phyloP scores from a whole-genome alignment of 2,797 vertebrate genomes.

The Lacerta viridis region DNA sequence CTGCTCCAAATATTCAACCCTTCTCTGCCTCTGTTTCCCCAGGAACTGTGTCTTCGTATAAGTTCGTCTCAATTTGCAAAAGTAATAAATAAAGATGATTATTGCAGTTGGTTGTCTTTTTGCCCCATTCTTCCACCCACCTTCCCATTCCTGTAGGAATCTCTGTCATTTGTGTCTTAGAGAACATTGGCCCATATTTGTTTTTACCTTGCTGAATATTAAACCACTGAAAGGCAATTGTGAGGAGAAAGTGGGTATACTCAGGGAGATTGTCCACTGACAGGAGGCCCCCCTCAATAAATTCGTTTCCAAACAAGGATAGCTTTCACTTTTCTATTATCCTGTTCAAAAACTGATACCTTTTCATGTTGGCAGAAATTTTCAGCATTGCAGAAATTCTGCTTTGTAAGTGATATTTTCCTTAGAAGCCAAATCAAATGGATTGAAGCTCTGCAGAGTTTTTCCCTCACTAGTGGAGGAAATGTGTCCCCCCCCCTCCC shows the following conservation, averaged over 20 bases:
- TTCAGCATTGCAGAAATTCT: background rate
- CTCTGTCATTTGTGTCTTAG: background rate
- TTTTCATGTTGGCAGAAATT: background rate
- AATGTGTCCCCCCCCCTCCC: too few species aligned
- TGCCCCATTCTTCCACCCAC: background rate
- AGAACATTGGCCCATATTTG: background rate
- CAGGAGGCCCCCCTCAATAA: background rate
- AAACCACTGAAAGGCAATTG: background rate
- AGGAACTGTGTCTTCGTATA: background rate
- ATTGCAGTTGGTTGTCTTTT: background rate
- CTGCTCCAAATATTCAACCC: too few species aligned
- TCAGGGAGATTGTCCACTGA: background rate
- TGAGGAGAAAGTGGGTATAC: background rate
- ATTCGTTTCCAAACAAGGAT: background rate
- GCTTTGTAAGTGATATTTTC: background rate
- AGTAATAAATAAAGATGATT: slow-evolving; percentile 31
- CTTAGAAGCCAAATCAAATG: background rate
- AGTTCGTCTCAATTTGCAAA: slow-evolving; percentile 4
- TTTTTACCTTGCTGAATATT: background rate
- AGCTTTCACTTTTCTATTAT: too few species aligned
- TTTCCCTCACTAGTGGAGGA: background rate
- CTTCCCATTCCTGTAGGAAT: background rate
- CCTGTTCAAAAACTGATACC: too few species aligned
- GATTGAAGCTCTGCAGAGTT: background rate
- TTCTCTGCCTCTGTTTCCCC: background rate